These are phyloP conservation scores for Cephus pygmeus DNA, from an alignment of 2,888 invertebrate species.

Conservation along the genomic window DNA sequence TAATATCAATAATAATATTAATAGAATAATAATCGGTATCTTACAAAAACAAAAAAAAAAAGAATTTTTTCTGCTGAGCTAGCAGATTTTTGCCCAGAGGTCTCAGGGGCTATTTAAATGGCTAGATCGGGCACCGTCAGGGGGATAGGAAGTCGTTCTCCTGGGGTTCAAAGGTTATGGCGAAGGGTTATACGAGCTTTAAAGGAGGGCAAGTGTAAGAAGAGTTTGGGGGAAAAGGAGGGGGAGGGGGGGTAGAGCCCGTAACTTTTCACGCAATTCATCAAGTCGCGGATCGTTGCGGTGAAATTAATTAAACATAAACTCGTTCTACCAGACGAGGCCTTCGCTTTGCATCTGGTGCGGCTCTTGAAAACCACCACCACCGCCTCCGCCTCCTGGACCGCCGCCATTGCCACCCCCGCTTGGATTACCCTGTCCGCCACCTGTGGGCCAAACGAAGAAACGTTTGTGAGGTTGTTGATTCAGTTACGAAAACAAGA, in stretches of 20 bases:
- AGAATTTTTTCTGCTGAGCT: neutral
- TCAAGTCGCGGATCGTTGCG: slow-evolving; percentile 16
- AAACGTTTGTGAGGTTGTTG: neutral
- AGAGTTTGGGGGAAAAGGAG: neutral
- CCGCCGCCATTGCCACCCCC: slow-evolving; percentile 76
- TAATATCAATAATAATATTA: slow-evolving; percentile 22
- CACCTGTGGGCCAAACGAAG: slow-evolving; percentile 67
- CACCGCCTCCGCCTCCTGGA: slow-evolving; percentile 74
- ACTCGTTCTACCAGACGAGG: slow-evolving; percentile 76
- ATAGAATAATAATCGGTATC: slow-evolving; percentile 36
- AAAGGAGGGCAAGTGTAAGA: neutral
- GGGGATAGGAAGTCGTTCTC: neutral
- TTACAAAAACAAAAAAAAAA: slow-evolving; percentile 1
- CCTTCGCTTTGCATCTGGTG: slow-evolving; percentile 80
- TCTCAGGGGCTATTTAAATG: slow-evolving; percentile 9
- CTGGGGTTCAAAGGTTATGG: neutral
- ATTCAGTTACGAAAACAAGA: neutral
- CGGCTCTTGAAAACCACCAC: slow-evolving; percentile 79
- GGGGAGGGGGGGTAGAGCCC: neutral
- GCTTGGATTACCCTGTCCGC: slow-evolving; percentile 77
- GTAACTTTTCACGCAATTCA: slow-evolving; percentile 7
- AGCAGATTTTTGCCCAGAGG: slow-evolving; percentile 10
- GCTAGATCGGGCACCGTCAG: neutral
- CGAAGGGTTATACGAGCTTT: neutral
- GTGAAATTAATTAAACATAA: slow-evolving; percentile 54